Base-by-base conservation (phyloP, 1,140 invertebrate species). In the Manduca sexta region DNA sequence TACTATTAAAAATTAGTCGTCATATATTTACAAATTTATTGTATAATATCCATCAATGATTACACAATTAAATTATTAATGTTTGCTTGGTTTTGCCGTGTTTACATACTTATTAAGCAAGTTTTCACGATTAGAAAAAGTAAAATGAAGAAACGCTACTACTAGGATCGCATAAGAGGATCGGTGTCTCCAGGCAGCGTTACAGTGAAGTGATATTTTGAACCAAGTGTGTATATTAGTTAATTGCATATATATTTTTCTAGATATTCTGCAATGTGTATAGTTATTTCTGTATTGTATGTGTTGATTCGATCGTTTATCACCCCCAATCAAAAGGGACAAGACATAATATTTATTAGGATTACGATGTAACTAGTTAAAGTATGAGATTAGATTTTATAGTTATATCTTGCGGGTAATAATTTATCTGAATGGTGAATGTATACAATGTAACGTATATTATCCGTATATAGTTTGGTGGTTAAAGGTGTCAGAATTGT, bases 301-400 rank as follows among this genome's bases (percentile, higher is more conserved):
- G 26, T 42, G 47, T 48, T 56, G 34, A 40, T 12, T 33, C 45
- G 39, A 39, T 48, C 53, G 38, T 35, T 49, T 38, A 26, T 26
- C 21, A 26, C 21, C 52, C 34, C 42, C 49, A 50, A 56, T 45
- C 48, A 33, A 35, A 56, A 49, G 46, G 57, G 57, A 68, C 61
- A 58, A 52, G 42, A 58, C 43, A 53, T 59, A 51, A 46, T 49
- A 30, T 59, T 51, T 69, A 60, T 58, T 70, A 69, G 56, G 64
- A 72, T 66, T 63, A 66, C 45, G 49, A 54, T 58, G 56, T 68
- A 55, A 67, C 61, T 80, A 78, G 70, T 64, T 68, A 66, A 56
- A 60, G 21, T 64, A 73, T 64, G 74, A 76, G 64, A 74, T 79
- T 78, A 79, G 74, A 77, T 73, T 77, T 66, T 74, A 77, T 74